A percentile compares a stretch with the other conserved stretches of the same genome.
Conservation (phyloP, 2,797 vertebrate species). For the Darevskia nairensis region DNA sequence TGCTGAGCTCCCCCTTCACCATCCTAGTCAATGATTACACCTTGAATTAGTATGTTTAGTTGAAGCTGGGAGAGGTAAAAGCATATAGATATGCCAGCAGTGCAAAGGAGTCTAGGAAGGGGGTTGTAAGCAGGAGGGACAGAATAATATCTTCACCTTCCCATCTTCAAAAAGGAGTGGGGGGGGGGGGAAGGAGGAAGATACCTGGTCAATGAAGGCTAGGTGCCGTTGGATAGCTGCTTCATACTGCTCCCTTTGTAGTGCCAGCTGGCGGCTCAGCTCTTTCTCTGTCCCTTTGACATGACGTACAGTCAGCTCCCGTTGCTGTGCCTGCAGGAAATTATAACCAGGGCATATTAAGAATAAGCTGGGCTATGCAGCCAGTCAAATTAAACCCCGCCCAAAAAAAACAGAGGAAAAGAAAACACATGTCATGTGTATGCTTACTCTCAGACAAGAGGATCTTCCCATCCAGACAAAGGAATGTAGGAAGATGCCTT, state of each 20-base stretch:
- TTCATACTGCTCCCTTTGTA: slow-evolving; percentile 94
- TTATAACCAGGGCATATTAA: not conserved
- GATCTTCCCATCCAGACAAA: not conserved
- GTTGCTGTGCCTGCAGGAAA: slow-evolving; percentile 88
- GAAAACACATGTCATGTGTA: not conserved
- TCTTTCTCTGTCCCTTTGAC: slow-evolving; percentile 90
- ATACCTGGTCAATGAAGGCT: slow-evolving; percentile 94
- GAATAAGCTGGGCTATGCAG: not conserved
- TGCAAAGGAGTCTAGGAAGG: not conserved
- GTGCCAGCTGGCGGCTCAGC: slow-evolving; percentile 83
- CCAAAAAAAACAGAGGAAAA: too few relatives aligned
- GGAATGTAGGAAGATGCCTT: too few relatives aligned
- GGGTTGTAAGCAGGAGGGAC: not conserved
- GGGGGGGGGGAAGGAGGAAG: not conserved
- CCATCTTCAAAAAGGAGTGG: too few relatives aligned
- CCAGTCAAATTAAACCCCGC: not conserved
- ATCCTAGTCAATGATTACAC: not conserved
- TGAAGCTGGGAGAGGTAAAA: not conserved
- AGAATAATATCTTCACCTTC: not conserved
- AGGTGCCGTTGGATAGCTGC: slow-evolving; percentile 92
- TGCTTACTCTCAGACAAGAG: not conserved
- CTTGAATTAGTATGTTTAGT: not conserved
- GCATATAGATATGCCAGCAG: not conserved
- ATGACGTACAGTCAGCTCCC: slow-evolving; percentile 85
- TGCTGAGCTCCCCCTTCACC: not conserved